These are phyloP conservation scores for Phalloptychus januarius DNA, from an alignment of 2,797 vertebrate species.

Conservation along the genomic window DNA sequence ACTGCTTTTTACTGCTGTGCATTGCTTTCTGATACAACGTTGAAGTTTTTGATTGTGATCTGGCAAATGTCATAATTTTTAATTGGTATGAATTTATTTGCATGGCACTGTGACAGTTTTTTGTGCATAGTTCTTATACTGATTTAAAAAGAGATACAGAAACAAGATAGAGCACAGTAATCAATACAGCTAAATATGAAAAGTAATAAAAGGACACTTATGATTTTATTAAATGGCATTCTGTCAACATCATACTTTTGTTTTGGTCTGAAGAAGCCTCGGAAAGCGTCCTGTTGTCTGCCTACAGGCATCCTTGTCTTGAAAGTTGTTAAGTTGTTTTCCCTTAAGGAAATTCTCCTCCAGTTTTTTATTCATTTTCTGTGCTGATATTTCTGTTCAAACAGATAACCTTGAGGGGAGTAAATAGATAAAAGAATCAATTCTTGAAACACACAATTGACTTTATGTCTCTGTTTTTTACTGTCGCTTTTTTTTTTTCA, in stretches of 20 bases:
- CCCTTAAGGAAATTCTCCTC: constrained; percentile 38
- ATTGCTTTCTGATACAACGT: neutral
- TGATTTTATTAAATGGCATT: constrained; percentile 17
- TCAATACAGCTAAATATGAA: neutral
- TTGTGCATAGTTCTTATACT: neutral
- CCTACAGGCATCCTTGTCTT: constrained; percentile 25
- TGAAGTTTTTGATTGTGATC: neutral
- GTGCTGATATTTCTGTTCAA: constrained; percentile 11
- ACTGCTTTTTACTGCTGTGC: neutral
- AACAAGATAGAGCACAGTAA: constrained; percentile 8
- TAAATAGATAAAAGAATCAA: constrained; percentile 7
- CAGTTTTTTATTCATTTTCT: constrained; percentile 26
- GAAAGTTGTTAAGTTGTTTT: constrained; percentile 12
- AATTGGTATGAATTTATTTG: neutral
- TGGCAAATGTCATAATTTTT: neutral
- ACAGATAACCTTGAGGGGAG: constrained; percentile 14
- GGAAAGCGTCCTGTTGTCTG: constrained; percentile 28
- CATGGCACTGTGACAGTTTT: neutral
- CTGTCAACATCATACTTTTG: constrained; percentile 26
- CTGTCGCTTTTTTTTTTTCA: neutral
- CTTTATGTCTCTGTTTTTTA: constrained; percentile 10
- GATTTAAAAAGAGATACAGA: constrained; percentile 13
- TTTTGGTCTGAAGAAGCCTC: constrained; percentile 25
- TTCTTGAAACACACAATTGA: constrained; percentile 9
- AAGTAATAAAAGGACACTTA: neutral